Evolutionary conservation across 2,797 vertebrate genomes (phyloP).

Genomic region (Micromesistius poutassou): DNA sequence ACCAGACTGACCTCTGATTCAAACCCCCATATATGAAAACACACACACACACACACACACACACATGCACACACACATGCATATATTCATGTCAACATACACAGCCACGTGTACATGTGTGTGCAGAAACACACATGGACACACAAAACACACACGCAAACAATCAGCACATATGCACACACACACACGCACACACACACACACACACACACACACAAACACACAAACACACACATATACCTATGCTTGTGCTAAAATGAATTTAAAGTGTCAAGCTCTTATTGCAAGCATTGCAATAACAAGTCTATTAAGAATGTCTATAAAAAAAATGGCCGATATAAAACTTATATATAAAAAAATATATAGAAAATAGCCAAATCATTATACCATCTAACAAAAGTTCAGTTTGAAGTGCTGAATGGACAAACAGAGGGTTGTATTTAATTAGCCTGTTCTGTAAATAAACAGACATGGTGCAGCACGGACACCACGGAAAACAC

Average conservation of each 20-base stretch:
- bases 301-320: background rate
- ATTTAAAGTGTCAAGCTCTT: background rate
- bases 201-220: background rate
- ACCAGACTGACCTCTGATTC: conserved; percentile 21
- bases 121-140: background rate
- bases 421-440: conserved; percentile 2
- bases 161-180: too few relatives aligned
- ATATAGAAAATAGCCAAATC: background rate
- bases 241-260: background rate
- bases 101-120: background rate
- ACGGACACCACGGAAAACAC: conserved; percentile 5
- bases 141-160: background rate
- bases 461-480: conserved; percentile 29
- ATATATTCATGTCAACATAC: background rate
- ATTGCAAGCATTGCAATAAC: background rate
- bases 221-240: background rate
- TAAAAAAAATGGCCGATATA: background rate
- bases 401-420: background rate
- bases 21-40: conserved; percentile 10
- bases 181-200: background rate
- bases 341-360: background rate
- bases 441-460: conserved; percentile 12
- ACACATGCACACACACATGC: background rate
- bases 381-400: background rate
- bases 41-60: conserved; percentile 7